A percentile compares a stretch with the other conserved stretches of the same genome.
Conservation (phyloP, 2,797 vertebrate species). For the Poecile montanus region DNA sequence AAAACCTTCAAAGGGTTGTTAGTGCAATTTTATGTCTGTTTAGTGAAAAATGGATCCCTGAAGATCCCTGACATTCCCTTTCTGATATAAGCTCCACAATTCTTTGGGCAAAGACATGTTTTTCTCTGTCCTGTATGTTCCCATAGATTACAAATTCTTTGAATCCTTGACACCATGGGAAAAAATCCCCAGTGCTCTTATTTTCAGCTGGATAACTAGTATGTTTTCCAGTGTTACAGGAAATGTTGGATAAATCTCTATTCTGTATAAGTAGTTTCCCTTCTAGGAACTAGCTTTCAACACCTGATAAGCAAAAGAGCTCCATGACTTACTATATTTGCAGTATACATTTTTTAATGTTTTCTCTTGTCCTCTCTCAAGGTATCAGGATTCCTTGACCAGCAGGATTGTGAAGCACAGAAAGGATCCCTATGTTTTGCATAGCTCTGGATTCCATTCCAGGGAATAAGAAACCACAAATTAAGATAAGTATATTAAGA, state of each 20-base stretch:
- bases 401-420: background rate
- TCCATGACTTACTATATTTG: background rate
- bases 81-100: background rate
- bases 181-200: background rate
- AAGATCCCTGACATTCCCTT: background rate
- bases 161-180: background rate
- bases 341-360: accelerated
- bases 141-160: background rate
- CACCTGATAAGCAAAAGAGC: background rate
- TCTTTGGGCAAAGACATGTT: background rate
- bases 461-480: background rate
- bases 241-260: background rate
- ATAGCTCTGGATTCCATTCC: background rate
- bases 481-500: background rate
- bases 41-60: background rate
- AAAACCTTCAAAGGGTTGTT: background rate
- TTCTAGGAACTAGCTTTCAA: background rate
- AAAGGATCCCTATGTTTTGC: background rate
- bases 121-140: background rate
- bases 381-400: background rate
- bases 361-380: background rate
- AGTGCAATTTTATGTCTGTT: background rate
- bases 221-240: background rate
- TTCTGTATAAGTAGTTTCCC: background rate
- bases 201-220: background rate